These are phyloP conservation scores for Sussaba pulchella DNA, from an alignment of 2,888 invertebrate genomes.

Conservation along the genomic window DNA sequence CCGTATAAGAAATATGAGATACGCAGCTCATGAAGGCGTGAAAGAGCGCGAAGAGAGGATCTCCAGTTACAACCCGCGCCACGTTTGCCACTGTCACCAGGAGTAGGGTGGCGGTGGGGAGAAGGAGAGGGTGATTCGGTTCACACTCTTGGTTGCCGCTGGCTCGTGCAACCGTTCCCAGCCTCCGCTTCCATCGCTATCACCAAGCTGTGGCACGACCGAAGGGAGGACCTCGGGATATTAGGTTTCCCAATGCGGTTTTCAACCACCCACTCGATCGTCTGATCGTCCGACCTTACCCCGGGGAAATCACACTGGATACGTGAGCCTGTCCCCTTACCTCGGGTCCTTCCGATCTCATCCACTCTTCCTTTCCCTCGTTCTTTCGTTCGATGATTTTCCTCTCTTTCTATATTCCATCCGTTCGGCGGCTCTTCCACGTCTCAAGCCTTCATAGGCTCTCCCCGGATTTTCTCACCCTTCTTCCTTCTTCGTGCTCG, in stretches of 20 bases:
- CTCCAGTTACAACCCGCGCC: constrained; percentile 50
- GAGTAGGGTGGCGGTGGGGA: too few relatives aligned
- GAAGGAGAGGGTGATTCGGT: constrained; percentile 1
- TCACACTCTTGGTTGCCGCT: constrained; percentile 3
- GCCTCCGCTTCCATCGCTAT: constrained; percentile 16
- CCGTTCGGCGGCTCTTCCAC: constrained; percentile 46
- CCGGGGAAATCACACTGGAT: constrained; percentile 83
- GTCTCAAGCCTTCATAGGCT: background rate
- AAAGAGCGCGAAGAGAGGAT: constrained; percentile 47
- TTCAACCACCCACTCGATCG: constrained; percentile 83
- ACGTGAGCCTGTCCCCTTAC: constrained; percentile 75
- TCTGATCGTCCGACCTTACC: constrained; percentile 82
- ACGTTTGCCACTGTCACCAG: constrained; percentile 18
- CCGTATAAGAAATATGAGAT: background rate
- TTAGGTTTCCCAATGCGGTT: constrained; percentile 84
- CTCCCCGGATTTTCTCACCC: constrained; percentile 19
- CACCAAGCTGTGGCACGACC: constrained; percentile 15
- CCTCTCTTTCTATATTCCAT: background rate
- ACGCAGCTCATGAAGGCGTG: constrained; percentile 15
- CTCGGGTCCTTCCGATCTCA: constrained; percentile 66
- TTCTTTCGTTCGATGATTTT: background rate
- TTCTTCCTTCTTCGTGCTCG: constrained; percentile 64
- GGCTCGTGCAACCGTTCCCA: background rate
- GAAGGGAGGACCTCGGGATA: constrained; percentile 75
- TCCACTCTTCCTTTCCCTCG: constrained; percentile 53